phyloP scores from a whole-genome alignment of 2,113 vertebrate genomes.

The Sialia sialis region DNA sequence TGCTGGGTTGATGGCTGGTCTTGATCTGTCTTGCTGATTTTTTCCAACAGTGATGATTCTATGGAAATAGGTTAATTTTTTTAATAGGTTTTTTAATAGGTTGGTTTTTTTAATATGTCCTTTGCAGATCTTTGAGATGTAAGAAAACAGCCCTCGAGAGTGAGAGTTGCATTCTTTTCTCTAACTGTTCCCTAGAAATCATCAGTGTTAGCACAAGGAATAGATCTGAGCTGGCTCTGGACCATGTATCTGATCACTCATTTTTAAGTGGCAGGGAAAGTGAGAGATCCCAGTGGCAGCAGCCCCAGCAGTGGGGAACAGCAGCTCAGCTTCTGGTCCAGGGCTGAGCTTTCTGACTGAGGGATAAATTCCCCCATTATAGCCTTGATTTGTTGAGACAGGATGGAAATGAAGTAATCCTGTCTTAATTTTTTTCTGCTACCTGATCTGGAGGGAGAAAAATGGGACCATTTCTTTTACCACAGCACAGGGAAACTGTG shows the following conservation, averaged over 20 bases:
- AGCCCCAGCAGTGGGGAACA: background rate
- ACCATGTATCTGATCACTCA: background rate
- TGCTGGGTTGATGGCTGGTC: background rate
- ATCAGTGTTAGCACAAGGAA: background rate
- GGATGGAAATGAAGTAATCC: slow-evolving; percentile 65
- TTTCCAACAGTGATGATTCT: background rate
- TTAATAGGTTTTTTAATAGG: too few species aligned
- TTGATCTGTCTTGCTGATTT: background rate
- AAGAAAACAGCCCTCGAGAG: background rate
- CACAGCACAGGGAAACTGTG: background rate
- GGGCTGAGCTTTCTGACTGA: background rate
- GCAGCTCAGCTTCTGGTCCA: background rate
- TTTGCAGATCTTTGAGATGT: background rate
- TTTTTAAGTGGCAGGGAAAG: background rate
- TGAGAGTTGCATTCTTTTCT: background rate
- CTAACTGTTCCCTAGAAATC: background rate
- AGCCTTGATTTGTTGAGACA: slow-evolving; percentile 53
- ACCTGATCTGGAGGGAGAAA: slow-evolving; percentile 51
- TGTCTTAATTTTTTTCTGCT: slow-evolving; percentile 54
- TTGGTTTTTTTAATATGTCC: fast-evolving
- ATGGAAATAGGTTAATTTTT: background rate
- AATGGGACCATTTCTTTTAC: slow-evolving; percentile 48
- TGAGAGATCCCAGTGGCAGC: background rate
- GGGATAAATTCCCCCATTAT: slow-evolving; percentile 35
- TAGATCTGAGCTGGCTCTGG: background rate